A percentile compares a stretch with the other conserved stretches of the same genome.
These are phyloP conservation scores for Trissolcus basalis DNA, from an alignment of 1,140 invertebrate genomes.

Conservation along the genomic window DNA sequence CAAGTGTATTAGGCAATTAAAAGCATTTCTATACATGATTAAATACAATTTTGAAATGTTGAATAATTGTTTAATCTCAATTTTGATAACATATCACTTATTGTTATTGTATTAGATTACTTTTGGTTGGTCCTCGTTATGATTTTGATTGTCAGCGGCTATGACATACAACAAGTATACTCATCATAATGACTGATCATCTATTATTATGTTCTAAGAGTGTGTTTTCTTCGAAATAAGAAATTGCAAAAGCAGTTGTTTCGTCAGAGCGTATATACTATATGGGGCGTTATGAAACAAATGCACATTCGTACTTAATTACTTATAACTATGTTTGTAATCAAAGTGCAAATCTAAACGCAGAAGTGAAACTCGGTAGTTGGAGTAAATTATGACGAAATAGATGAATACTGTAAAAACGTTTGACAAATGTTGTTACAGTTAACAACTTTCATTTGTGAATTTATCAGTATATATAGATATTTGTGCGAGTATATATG, in stretches of 20 bases:
- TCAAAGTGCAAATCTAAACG: constrained; percentile 46
- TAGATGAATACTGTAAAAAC: constrained; percentile 19
- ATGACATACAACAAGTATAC: constrained; percentile 25
- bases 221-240: constrained; percentile 37
- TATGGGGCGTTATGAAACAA: constrained; percentile 46
- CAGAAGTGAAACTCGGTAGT: constrained; percentile 46
- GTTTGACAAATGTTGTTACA: constrained; percentile 29
- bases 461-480: background rate
- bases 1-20: too few species aligned
- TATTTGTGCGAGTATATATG: background rate
- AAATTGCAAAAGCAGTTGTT: constrained; percentile 15
- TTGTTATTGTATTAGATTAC: too few species aligned
- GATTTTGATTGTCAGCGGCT: constrained; percentile 4
- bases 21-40: too few species aligned
- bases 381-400: constrained; percentile 31
- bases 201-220: constrained; percentile 32
- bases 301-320: constrained; percentile 46
- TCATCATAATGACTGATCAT: constrained; percentile 17
- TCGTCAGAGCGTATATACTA: constrained; percentile 26
- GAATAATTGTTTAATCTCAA: too few species aligned
- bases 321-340: constrained; percentile 54
- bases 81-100: too few species aligned
- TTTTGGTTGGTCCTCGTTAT: constrained; percentile 4
- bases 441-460: constrained; percentile 15
- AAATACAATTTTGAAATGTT: too few species aligned